Base-by-base conservation (phyloP, 2,888 invertebrate species). In the Coronaproctus castanopsis region DNA sequence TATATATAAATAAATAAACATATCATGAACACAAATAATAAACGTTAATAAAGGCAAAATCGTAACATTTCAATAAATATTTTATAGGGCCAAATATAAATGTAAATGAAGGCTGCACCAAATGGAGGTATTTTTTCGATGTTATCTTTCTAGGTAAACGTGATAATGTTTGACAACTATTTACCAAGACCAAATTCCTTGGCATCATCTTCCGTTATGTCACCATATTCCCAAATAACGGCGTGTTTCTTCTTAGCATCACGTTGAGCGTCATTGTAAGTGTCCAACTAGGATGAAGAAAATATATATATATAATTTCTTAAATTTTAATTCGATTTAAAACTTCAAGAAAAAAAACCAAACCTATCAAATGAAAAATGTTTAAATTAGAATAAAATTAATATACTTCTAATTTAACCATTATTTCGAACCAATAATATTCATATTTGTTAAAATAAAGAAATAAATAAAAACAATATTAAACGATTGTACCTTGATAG, bases 141-240 rank as follows among this genome's bases (percentile, higher is more conserved):
- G n/a, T n/a, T n/a, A n/a, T n/a, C n/a, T n/a, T n/a, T n/a, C n/a
- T n/a, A n/a, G 36, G 36, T 36, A 36, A 36, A 14, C 36, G 36
- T 36, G 14, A 5, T 36, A 14, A 8, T 36, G n/a, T 52, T 24
- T 8, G 36, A 23, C 59, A 22, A 58, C 60, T 57, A 62, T 61
- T 63, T 63, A 21, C 65, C 65, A 63, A 66, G 63, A 53, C 82
- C 82, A 71, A 83, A 83, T 69, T 82, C 82, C 67, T 78, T 78
- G 54, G 87, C 88, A 71, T 93, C 92, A 68, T 91, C 92, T 64
- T 88, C 91, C 62, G 87, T 88, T 74, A 97, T 91, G 74, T 99
- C 98, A n/a, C 98, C 98, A 71, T 97, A 97, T 70, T 87, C 85
- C 97, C 97, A 98, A 68, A 98, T 84, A 73, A 87, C 88, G 67